Evolutionary conservation across 2,113 vertebrate species (phyloP), one percentile per base, ranked within the genome.

Genomic region (Cinclus mexicanus): DNA sequence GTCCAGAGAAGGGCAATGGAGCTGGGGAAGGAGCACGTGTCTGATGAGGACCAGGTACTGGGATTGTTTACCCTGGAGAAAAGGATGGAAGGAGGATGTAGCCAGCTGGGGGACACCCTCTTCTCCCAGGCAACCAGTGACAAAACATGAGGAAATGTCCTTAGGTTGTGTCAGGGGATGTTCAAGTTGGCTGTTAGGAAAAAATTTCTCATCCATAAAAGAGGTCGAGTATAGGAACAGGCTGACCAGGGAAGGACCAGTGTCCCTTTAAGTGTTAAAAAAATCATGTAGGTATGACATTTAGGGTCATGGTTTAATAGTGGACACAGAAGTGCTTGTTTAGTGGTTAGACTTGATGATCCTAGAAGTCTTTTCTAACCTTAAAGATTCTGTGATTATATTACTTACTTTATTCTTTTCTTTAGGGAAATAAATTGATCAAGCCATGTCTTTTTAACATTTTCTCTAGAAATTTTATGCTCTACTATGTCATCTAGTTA

Each of bases 161-260:
- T 65, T 23, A 11, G 24, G 19, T 49, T 56, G 8, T 65, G 35
- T 29, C 10, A 29, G 29, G 14, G 10, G 10, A 56, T 4, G 17
- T 56, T 47, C 50, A 84, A n/a, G 10, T 6, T 56, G 24, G 23
- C 28, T 41, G 6, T 49, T n/a, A 41, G 10, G 5, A 49, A 75
- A 84, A 47, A 8, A 16, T n/a, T 56, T 47, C 42, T 65, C 29
- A 14, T 16, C 7, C 18, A 29, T 41, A 75, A 49, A 24, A 12
- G 24, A 0, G 0, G 7, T 56, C 0, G 3, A 47, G 14, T 41
- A 41, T 4, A 12, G 23, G n/a, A 74, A n/a, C n/a, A 28, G 8
- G n/a, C 19, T 75, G 19, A 29, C 15, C 12, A 49, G 4, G 3
- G 50, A 41, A 65, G 4, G 12, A n/a, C 49, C 18, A 65, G 18